These are phyloP conservation scores for Malurus elegans DNA, from an alignment of 2,113 vertebrate species.

Conservation along the genomic window DNA sequence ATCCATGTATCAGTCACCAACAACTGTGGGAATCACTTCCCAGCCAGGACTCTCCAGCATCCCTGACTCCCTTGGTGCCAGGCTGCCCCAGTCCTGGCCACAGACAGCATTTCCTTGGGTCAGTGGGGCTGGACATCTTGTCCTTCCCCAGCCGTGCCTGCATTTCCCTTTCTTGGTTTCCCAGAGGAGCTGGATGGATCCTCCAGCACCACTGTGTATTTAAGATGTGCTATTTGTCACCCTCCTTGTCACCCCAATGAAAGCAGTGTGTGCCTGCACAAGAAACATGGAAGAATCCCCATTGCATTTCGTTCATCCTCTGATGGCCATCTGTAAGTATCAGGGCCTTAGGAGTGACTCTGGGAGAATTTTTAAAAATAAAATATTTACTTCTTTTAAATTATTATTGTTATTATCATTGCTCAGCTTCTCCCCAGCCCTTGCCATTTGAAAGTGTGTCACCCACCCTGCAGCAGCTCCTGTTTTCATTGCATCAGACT, in stretches of 20 bases:
- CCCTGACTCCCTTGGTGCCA: not conserved
- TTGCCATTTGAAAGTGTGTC: not conserved
- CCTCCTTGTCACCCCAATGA: not conserved
- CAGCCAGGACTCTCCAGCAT: not conserved
- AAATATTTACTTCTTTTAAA: not conserved
- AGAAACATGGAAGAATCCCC: not conserved
- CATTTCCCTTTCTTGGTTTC: not conserved
- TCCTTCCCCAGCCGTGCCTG: not conserved
- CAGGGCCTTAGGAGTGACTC: not conserved
- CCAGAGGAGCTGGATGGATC: constrained; percentile 44
- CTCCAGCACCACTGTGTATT: not conserved
- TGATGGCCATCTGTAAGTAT: not conserved
- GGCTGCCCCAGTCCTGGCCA: not conserved
- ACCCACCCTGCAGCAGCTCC: not conserved
- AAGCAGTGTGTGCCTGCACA: not conserved
- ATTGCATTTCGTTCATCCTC: not conserved
- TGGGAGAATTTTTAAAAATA: not conserved
- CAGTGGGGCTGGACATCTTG: not conserved
- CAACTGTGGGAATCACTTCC: not conserved
- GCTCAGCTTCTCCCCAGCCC: not conserved
- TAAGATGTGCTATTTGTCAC: constrained; percentile 29
- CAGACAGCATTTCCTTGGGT: not conserved
- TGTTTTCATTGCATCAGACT: not conserved
- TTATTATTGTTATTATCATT: not conserved
- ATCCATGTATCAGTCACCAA: too few relatives aligned